phyloP scores from a whole-genome alignment of 1,140 invertebrate species.

The Cecropterus lyciades region DNA sequence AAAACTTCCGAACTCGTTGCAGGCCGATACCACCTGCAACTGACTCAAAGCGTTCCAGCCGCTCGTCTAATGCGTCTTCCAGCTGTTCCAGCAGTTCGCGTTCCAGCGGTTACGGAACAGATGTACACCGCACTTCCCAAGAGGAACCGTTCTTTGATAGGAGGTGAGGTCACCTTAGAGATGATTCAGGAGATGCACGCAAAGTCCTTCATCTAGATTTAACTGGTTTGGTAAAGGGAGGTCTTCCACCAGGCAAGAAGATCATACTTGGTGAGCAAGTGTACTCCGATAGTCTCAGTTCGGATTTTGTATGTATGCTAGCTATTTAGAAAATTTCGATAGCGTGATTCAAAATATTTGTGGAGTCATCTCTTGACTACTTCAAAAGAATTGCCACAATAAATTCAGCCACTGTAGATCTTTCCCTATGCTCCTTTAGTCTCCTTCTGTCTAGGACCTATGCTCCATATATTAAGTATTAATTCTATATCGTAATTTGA shows the following conservation, averaged over 20 bases:
- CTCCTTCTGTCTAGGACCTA: too few relatives aligned
- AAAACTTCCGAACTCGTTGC: conserved; percentile 30
- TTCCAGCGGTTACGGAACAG: conserved; percentile 72
- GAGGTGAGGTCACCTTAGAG: conserved; percentile 51
- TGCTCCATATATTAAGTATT: too few relatives aligned
- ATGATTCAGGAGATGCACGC: neutral
- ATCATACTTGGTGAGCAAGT: too few relatives aligned
- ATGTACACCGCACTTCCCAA: conserved; percentile 54
- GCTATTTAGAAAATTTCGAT: too few relatives aligned
- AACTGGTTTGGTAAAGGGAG: too few relatives aligned
- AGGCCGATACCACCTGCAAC: conserved; percentile 45
- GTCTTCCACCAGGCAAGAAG: too few relatives aligned
- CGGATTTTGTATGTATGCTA: too few relatives aligned
- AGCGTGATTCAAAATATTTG: neutral
- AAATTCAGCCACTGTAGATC: too few relatives aligned
- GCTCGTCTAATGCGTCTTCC: conserved; percentile 72
- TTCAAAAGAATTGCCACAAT: too few relatives aligned
- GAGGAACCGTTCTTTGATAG: conserved; percentile 67
- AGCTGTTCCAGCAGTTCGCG: conserved; percentile 70
- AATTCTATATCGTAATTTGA: too few relatives aligned
- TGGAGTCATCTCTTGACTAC: neutral
- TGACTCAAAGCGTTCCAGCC: conserved; percentile 70
- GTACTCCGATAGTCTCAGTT: too few relatives aligned
- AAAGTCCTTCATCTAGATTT: neutral
- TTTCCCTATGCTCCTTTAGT: too few relatives aligned